Evolutionary conservation across 2,797 vertebrate genomes (phyloP).

Genomic region (Remorina albescens): DNA sequence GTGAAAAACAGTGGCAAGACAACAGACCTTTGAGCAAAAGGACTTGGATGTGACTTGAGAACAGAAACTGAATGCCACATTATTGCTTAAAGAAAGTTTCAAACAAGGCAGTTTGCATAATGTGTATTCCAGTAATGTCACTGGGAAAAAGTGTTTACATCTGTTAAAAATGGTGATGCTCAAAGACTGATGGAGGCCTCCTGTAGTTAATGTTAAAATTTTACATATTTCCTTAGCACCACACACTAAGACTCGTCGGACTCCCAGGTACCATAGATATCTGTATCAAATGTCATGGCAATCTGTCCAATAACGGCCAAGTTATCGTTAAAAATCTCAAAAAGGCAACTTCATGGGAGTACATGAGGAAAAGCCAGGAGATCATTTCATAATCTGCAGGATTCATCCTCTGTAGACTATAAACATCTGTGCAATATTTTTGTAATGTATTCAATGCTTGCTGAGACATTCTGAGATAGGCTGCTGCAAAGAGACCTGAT

Average conservation of each 20-base stretch:
- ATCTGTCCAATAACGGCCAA: too few relatives aligned
- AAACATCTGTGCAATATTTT: too few relatives aligned
- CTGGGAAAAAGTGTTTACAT: neutral
- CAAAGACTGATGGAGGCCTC: too few relatives aligned
- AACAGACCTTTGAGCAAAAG: neutral
- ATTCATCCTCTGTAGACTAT: too few relatives aligned
- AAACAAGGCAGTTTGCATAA: neutral
- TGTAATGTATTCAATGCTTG: too few relatives aligned
- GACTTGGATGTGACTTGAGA: too few relatives aligned
- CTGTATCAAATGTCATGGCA: too few relatives aligned
- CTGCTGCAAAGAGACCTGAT: too few relatives aligned
- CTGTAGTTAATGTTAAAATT: neutral
- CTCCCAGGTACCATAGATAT: neutral
- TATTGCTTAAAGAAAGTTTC: neutral
- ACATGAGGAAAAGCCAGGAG: neutral
- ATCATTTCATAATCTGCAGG: too few relatives aligned
- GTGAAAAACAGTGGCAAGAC: neutral
- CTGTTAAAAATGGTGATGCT: neutral
- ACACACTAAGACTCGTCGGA: neutral
- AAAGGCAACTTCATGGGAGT: neutral
- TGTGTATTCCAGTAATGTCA: neutral
- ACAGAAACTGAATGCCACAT: neutral
- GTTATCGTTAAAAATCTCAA: too few relatives aligned
- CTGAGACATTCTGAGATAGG: too few relatives aligned
- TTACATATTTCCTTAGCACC: neutral